Evolutionary conservation across 2,888 invertebrate species (phyloP), one percentile per base, ranked within the genome.

Genomic region (Cantharis rufa): DNA sequence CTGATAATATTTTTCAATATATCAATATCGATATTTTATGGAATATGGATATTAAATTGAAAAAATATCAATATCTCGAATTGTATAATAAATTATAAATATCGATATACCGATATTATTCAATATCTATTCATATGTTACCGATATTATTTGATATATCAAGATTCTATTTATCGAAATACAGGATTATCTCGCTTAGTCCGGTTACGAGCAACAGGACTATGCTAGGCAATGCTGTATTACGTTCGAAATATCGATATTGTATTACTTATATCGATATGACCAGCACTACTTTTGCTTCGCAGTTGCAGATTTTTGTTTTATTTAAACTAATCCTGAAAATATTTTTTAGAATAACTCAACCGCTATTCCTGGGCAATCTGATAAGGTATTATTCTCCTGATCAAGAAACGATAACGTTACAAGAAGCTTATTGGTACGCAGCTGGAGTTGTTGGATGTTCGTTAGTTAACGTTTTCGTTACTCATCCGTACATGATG

Each of bases 401-500:
- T 0, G 88, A 85, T 87, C 80, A 78, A 16, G 81, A 82, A 48
- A 13, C 18, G 13, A 83, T 88, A 68, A 81, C 83, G n/a, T 80
- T 88, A 74, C 85, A 89, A 10, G 90, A 93, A 28, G 96, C 97
- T 0, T 96, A 95, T 86, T 88, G 93, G 73, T 96, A 94, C 86
- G 96, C 96, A 1, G 91, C 89, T 0, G 94, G 92, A 3, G 92
- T 96, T 16, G 92, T 96, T 15, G 82, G 93, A 15, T 94, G 94
- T 83, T 95, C 95, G 0, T 92, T 93, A 0, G 84, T 94, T 69
- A 94, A 94, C 84, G 92, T 96, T 21, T 90, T 96, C 81, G 89
- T 94, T n/a, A 93, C 95, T 80, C 98, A 99, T 89, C 96, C 97
- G 0, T 97, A 96, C 86, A 97, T 98, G 94, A 93, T 97, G 91